Conservation (phyloP, 2,113 vertebrate species). For the Ondatra zibethicus region DNA sequence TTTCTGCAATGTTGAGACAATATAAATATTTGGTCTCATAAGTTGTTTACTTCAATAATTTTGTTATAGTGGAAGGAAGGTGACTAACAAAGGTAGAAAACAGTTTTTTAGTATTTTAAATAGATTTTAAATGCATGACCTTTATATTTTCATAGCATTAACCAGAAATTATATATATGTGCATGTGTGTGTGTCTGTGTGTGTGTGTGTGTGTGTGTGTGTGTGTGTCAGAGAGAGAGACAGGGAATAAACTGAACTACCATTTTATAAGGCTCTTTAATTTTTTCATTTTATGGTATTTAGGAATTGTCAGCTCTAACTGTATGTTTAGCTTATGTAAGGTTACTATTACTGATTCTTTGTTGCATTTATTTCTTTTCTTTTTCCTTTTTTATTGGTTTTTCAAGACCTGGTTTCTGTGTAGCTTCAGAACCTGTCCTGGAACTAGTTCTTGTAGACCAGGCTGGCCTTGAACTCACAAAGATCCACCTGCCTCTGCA, state of each 20-base stretch:
- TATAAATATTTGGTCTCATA: background rate
- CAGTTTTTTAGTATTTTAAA: background rate
- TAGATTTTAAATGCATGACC: background rate
- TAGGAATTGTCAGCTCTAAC: background rate
- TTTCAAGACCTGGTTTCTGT: no score
- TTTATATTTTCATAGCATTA: conserved; percentile 25
- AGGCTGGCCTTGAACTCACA: no score
- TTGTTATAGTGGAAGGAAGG: background rate
- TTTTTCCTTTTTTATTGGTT: no score
- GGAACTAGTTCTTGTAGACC: no score
- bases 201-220: background rate
- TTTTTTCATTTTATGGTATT: background rate
- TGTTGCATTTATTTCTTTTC: background rate
- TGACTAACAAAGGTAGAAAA: background rate
- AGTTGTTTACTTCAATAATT: background rate
- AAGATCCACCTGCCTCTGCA: background rate
- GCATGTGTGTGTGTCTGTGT: background rate
- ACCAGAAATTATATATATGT: background rate
- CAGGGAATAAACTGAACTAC: background rate
- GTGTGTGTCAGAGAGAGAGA: background rate
- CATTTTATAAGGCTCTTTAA: conserved; percentile 27
- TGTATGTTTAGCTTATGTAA: background rate
- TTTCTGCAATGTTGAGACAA: background rate
- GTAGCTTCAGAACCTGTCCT: no score
- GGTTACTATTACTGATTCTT: background rate